Percentiles rank a stretch among this genome's conserved stretches.
These are phyloP conservation scores for Lottia scabra DNA, from an alignment of 2,888 invertebrate genomes.

Conservation along the genomic window DNA sequence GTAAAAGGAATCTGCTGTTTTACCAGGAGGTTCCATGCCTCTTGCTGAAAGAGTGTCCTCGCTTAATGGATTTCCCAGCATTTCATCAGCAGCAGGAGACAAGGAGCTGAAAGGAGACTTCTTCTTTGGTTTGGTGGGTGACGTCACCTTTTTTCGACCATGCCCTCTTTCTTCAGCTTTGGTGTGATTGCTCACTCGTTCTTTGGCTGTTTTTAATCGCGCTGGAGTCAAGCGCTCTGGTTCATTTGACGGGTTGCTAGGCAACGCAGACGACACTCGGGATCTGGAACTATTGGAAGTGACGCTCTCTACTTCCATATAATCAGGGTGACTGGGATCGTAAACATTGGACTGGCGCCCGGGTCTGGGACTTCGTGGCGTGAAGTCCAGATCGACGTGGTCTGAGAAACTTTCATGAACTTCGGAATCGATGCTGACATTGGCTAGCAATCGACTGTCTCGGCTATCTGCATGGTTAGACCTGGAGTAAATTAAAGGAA, in stretches of 20 bases:
- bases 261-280: conserved; percentile 7
- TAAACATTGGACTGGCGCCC: conserved; percentile 20
- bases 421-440: conserved; percentile 62
- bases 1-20: conserved; percentile 26
- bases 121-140: conserved; percentile 39
- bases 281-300: conserved; percentile 31
- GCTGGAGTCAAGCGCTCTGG: conserved; percentile 75
- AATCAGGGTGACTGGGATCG: conserved; percentile 42
- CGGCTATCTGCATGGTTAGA: conserved; percentile 21
- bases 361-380: conserved; percentile 24
- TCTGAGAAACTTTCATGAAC: conserved; percentile 47
- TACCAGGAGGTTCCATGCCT: conserved; percentile 11
- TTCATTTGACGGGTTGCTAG: conserved; percentile 13
- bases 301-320: conserved; percentile 51
- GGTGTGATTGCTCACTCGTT: conserved; percentile 76
- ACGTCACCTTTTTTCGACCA: conserved; percentile 32
- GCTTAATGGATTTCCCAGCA: conserved; percentile 38
- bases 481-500: background rate
- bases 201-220: conserved; percentile 75
- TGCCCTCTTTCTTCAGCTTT: conserved; percentile 79
- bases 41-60: conserved; percentile 33
- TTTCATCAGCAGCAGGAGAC: conserved; percentile 27
- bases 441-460: conserved; percentile 47
- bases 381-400: conserved; percentile 38
- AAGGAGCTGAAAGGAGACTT: conserved; percentile 19